Percentiles rank a stretch among this genome's conserved stretches.
Evolutionary conservation across 2,797 vertebrate species (phyloP).

Genomic region (Lophotriccus pileatus): DNA sequence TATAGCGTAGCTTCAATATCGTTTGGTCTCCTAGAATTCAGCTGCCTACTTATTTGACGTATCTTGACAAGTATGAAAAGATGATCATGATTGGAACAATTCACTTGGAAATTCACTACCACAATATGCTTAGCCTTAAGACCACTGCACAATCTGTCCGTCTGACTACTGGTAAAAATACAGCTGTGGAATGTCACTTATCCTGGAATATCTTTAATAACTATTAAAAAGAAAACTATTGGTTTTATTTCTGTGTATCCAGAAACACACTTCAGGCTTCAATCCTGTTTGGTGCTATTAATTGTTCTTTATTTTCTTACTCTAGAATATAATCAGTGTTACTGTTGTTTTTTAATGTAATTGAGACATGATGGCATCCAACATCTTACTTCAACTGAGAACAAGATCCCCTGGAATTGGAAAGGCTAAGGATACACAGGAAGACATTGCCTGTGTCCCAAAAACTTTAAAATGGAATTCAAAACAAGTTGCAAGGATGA

Average conservation of each 20-base stretch:
- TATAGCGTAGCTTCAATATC: accelerated
- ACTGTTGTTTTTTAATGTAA: background rate
- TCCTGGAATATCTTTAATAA: background rate
- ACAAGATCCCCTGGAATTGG: background rate
- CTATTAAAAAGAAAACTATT: background rate
- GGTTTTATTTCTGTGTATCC: background rate
- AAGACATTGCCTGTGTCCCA: background rate
- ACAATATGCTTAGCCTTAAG: background rate
- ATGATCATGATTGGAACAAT: background rate
- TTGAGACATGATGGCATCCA: background rate
- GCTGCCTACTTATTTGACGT: background rate
- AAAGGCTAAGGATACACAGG: background rate
- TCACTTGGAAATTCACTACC: background rate
- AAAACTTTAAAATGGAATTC: background rate
- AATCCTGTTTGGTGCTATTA: background rate
- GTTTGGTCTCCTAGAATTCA: background rate
- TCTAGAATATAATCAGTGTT: background rate
- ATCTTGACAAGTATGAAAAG: background rate
- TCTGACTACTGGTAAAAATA: background rate
- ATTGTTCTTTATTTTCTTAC: background rate
- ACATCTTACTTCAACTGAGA: background rate
- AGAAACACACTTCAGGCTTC: background rate
- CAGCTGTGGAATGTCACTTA: background rate
- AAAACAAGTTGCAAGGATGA: background rate
- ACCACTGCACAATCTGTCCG: background rate